Base-by-base conservation (phyloP, 1,140 invertebrate species). In the Neodiprion virginianus region DNA sequence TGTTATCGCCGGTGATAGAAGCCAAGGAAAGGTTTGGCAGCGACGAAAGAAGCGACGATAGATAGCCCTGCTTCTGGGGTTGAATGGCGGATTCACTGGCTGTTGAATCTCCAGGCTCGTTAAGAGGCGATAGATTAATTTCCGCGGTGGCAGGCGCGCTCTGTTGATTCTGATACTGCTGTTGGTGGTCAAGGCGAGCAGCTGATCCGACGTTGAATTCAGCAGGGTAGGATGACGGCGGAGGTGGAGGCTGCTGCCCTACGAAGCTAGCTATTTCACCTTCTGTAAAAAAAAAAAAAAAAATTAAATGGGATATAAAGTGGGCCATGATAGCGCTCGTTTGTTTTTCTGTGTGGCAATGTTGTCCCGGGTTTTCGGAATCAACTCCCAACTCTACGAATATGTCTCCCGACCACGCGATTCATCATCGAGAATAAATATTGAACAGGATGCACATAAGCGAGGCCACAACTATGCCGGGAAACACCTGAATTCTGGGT, bases 41-140 rank as follows among this genome's bases (percentile, higher is more conserved):
- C 5, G 87, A 88, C 1, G 86, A 88, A 0, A 88, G 71, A 21
- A 88, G 85, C 3, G 86, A 86, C 8, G 85, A 84, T 49, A 88
- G 83, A 49, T 87, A 87, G 49, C 86, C 76, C 67, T 82, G 82
- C 49, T 81, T 86, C 53, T 74, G 75, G 9, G 81, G 72, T n/a
- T 83, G 81, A 66, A 40, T 73, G 17, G 71, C 11, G 17, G 79
- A 69, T 47, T 74, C 75, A n/a, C 81, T 83, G 8, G 66, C 11
- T 67, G 50, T 12, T 61, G 7, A 14, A 17, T 61, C 53, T 17
- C 53, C 4, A 4, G 53, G 53, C n/a, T 61, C 53, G 53, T 61
- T 61, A 14, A 61, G 14, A 12, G 53, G 53, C 8, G 53, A 8
- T 17, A 61, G n/a, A 17, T 61, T 7, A 14, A 61, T 61, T 17